These are phyloP conservation scores for Hemiscyllium ocellatum DNA, from an alignment of 2,113 vertebrate genomes.

Conservation along the genomic window DNA sequence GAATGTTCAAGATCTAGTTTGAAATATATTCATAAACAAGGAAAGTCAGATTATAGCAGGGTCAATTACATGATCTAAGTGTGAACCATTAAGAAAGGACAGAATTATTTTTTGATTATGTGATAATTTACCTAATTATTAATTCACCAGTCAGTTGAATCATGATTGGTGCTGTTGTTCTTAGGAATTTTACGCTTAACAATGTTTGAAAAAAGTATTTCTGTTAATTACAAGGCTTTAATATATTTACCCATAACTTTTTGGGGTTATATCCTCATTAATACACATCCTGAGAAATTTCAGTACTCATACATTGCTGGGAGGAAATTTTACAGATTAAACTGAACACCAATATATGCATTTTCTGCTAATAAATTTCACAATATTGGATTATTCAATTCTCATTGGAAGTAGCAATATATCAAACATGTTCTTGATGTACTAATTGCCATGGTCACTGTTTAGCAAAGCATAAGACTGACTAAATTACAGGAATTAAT, in stretches of 20 bases:
- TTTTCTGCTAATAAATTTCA: not conserved
- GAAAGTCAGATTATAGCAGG: not conserved
- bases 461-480: not conserved
- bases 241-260: not conserved
- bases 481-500: not conserved
- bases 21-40: not conserved
- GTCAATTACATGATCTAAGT: not conserved
- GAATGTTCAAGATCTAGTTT: not conserved
- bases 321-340: constrained; percentile 18
- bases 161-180: not conserved
- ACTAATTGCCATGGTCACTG: not conserved
- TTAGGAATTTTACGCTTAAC: not conserved
- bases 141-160: not conserved
- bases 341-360: not conserved
- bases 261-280: not conserved
- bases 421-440: not conserved
- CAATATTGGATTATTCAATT: not conserved
- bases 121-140: not conserved
- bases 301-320: not conserved
- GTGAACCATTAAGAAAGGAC: not conserved
- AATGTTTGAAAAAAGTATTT: not conserved
- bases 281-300: not conserved
- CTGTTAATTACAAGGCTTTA: not conserved
- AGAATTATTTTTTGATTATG: not conserved
- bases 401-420: not conserved